These are phyloP conservation scores for Gymnopithys bicolor DNA, from an alignment of 2,797 vertebrate species.

Conservation along the genomic window DNA sequence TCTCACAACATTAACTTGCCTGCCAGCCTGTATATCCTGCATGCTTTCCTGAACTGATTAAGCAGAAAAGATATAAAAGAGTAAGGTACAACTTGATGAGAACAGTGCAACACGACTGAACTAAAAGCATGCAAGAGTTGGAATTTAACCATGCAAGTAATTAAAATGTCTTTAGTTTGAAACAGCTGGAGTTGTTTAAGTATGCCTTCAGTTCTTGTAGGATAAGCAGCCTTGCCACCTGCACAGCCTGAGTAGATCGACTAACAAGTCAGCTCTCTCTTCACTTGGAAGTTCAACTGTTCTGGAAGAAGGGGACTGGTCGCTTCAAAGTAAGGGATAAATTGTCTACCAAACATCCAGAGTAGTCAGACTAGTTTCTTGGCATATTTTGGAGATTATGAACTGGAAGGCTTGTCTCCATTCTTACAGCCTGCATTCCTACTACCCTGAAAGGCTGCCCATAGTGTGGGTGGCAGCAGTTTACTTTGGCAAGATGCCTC, in stretches of 20 bases:
- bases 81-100: slow-evolving; percentile 4
- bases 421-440: slow-evolving; percentile 23
- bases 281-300: not conserved
- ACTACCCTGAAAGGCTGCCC: slow-evolving; percentile 33
- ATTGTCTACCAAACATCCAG: not conserved
- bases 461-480: slow-evolving; percentile 34
- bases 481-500: slow-evolving; percentile 57
- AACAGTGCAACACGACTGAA: not conserved
- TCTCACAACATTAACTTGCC: slow-evolving; percentile 67
- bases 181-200: not conserved
- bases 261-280: not conserved
- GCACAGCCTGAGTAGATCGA: not conserved
- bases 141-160: slow-evolving; percentile 1
- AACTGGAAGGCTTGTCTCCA: slow-evolving; percentile 5
- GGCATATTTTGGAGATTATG: slow-evolving; percentile 46
- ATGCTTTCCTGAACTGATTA: slow-evolving; percentile 27
- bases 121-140: not conserved
- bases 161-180: not conserved
- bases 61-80: slow-evolving; percentile 18
- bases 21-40: slow-evolving; percentile 42
- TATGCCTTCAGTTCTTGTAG: not conserved
- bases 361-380: slow-evolving; percentile 46
- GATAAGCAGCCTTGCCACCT: not conserved
- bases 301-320: not conserved
- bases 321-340: not conserved